A percentile compares a stretch with the other conserved stretches of the same genome.
Conservation (phyloP, 2,888 invertebrate species). For the Hermaeophaga mercurialis region DNA sequence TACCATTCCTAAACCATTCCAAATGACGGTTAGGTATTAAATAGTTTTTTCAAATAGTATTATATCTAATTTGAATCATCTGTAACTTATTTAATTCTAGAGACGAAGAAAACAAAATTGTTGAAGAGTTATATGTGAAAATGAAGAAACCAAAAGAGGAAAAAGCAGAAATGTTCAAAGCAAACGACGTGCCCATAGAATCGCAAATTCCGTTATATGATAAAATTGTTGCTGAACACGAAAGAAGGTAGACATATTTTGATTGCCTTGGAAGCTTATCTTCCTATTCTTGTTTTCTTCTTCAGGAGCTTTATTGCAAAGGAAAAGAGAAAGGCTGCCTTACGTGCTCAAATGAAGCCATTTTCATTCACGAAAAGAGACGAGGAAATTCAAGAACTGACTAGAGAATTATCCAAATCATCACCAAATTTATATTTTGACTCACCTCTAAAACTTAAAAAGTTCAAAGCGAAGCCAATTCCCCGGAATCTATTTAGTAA, state of each 20-base stretch:
- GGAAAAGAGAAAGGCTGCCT: constrained; percentile 65
- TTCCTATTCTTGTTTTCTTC: not conserved
- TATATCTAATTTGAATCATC: too few relatives aligned
- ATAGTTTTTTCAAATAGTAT: too few relatives aligned
- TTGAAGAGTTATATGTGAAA: constrained; percentile 57
- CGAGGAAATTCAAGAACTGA: constrained; percentile 59
- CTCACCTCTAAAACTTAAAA: constrained; percentile 59
- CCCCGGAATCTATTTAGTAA: constrained; percentile 74
- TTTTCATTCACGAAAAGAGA: constrained; percentile 68
- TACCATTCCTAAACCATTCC: constrained; percentile 72
- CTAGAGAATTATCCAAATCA: constrained; percentile 53
- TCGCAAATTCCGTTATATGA: constrained; percentile 74
- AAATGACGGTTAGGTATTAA: constrained; percentile 72
- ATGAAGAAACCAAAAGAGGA: constrained; percentile 55
- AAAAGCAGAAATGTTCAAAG: constrained; percentile 62
- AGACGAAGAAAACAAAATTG: constrained; percentile 68
- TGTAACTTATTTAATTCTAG: constrained; percentile 56
- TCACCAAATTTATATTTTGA: constrained; percentile 53
- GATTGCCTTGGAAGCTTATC: too few relatives aligned
- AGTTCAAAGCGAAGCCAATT: constrained; percentile 71
- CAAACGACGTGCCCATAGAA: constrained; percentile 71
- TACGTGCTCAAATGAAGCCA: constrained; percentile 69
- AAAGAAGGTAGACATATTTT: constrained; percentile 64
- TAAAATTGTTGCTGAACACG: constrained; percentile 73
- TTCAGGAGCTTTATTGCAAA: constrained; percentile 64